Evolutionary conservation across 2,797 vertebrate species (phyloP), one percentile per base, ranked within the genome.

Genomic region (Chrysocyon brachyurus): DNA sequence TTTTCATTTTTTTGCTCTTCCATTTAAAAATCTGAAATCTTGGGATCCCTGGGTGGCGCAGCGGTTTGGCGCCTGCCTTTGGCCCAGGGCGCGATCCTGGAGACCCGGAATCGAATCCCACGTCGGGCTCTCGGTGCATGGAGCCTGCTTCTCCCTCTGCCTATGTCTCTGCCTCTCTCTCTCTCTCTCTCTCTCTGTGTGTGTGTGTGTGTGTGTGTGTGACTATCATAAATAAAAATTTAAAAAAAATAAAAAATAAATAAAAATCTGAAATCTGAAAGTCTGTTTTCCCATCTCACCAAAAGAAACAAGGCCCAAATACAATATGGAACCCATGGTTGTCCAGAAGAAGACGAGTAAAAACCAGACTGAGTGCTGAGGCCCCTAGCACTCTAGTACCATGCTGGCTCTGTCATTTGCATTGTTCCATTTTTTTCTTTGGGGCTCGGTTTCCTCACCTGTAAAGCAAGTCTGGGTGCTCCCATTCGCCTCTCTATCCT

Each of bases 331-430:
- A 78, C 1, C 33, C 4, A 10, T 3, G 1, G 3, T 22, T 85
- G 36, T 56, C 86, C 61, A 57, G 31, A 91, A 68, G 40, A 56
- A 5, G 52, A 68, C 57, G 3, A 31, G 49, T 24, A 33, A n/a
- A 91, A 75, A 5, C 16, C 12, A 86, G 5, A 26, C 7, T 3
- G 2, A 75, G 21, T 68, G 14, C 1, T 17, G 12, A 52, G 31
- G 33, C 4, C 1, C 11, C 2, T 8, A 10, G 19, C 0, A 5
- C 3, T 2, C 19, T 78, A 31, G 19, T 28, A 56, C 52, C 31
- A n/a, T 3, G 12, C 3, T 22, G 31, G 3, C 46, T 85, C 16
- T 49, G 5, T 16, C 40, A 31, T 4, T 24, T 14, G 6, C 1
- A 6, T 8, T 28, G 1, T 46, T 22, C 21, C n/a, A 0, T 22